These are phyloP conservation scores for Rousettus leschenaultii DNA, from an alignment of 2,113 vertebrate species.

Conservation along the genomic window DNA sequence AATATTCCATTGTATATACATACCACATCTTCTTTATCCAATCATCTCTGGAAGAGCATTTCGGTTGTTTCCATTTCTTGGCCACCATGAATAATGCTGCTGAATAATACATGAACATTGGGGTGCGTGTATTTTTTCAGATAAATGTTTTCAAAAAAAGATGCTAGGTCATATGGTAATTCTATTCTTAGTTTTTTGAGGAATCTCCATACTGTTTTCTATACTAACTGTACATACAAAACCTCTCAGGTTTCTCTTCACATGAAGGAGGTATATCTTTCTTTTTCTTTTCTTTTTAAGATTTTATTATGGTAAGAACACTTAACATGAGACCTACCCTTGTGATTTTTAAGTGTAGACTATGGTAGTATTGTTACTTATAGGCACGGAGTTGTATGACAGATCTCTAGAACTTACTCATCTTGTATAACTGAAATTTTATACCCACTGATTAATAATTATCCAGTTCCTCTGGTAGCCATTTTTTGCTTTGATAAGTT, in stretches of 20 bases:
- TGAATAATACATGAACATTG: too few species aligned
- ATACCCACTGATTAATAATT: neutral
- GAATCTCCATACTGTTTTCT: too few species aligned
- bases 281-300: neutral
- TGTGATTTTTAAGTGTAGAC: neutral
- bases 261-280: neutral
- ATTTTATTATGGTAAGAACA: neutral
- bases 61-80: too few species aligned
- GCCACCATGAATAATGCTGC: too few species aligned
- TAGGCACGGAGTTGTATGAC: neutral
- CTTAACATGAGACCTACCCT: neutral
- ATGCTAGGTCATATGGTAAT: too few species aligned
- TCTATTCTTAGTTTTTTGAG: too few species aligned
- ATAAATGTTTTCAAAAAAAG: too few species aligned
- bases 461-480: neutral
- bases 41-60: too few species aligned
- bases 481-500: neutral
- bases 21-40: too few species aligned
- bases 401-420: neutral
- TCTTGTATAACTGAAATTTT: neutral
- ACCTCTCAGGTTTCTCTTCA: neutral
- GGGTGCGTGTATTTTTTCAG: too few species aligned
- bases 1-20: too few species aligned
- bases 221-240: too few species aligned
- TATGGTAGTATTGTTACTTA: neutral